Evolutionary conservation across 2,888 invertebrate genomes (phyloP).

Genomic region (Epistrophe eligans): DNA sequence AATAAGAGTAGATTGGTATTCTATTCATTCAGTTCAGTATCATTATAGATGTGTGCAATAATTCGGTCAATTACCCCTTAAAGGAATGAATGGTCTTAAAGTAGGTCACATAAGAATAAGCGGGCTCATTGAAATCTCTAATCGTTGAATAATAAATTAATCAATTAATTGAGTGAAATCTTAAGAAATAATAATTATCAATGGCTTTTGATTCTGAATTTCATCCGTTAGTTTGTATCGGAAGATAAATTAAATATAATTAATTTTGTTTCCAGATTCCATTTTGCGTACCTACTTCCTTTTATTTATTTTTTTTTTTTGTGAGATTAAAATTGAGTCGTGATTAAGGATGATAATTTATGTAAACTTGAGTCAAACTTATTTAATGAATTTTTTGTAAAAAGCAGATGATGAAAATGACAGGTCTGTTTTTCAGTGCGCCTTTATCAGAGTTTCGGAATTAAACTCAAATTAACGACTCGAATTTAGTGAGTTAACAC

Average conservation of each 20-base stretch:
- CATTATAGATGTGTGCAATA: neutral
- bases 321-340: neutral
- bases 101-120: neutral
- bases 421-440: too few relatives aligned
- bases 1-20: neutral
- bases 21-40: neutral
- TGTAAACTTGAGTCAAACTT: too few relatives aligned
- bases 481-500: too few relatives aligned
- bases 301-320: neutral
- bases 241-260: neutral
- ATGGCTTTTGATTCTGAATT: neutral
- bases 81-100: neutral
- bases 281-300: neutral
- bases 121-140: neutral
- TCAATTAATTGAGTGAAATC: slow-evolving; percentile 23
- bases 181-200: neutral
- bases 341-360: neutral
- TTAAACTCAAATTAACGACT: too few relatives aligned
- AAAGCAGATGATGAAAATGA: too few relatives aligned
- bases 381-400: too few relatives aligned
- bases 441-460: too few relatives aligned
- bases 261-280: neutral
- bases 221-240: neutral
- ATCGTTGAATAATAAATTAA: slow-evolving; percentile 22
- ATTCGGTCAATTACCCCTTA: neutral